Percentiles rank a stretch among this genome's conserved stretches.
Evolutionary conservation across 1,140 invertebrate species (phyloP).

Genomic region (Archivesica marissinica): DNA sequence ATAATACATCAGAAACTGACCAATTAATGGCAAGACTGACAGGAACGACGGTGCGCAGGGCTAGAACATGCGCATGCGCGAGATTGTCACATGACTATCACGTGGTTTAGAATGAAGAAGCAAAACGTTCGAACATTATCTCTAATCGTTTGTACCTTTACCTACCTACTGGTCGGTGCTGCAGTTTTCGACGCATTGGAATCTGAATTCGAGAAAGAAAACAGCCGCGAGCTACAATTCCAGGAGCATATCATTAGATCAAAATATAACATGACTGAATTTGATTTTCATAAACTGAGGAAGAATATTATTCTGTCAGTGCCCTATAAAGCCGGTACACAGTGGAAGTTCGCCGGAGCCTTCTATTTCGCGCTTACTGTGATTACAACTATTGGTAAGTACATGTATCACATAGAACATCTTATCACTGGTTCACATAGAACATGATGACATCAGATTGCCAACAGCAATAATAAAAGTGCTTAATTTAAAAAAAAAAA

Average conservation of each 20-base stretch:
- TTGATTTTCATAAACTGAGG: slow-evolving; percentile 95
- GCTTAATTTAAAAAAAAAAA: too few species aligned
- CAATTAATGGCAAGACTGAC: slow-evolving; percentile 13
- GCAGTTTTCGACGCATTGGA: slow-evolving; percentile 99
- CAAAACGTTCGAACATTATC: slow-evolving; percentile 99
- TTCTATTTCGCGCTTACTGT: slow-evolving; percentile 99
- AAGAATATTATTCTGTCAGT: slow-evolving; percentile 98
- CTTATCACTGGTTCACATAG: too few species aligned
- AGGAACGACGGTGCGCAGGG: slow-evolving; percentile 24
- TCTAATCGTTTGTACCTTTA: slow-evolving; percentile 99
- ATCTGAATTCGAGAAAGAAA: slow-evolving; percentile 96
- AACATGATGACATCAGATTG: too few species aligned
- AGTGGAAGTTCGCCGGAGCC: slow-evolving; percentile 94
- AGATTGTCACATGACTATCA: slow-evolving; percentile 13
- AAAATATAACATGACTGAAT: slow-evolving; percentile 97
- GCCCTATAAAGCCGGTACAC: slow-evolving; percentile 98
- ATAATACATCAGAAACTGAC: too few species aligned
- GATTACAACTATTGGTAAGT: slow-evolving; percentile 97
- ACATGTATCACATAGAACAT: not conserved
- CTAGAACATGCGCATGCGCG: slow-evolving; percentile 45
- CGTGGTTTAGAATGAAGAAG: slow-evolving; percentile 89
- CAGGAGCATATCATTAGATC: slow-evolving; percentile 90
- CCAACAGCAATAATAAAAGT: too few species aligned
- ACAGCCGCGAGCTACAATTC: slow-evolving; percentile 91
- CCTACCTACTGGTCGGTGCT: slow-evolving; percentile 98